These are phyloP conservation scores for Mirza zaza DNA, from an alignment of 2,113 vertebrate species.

Conservation along the genomic window DNA sequence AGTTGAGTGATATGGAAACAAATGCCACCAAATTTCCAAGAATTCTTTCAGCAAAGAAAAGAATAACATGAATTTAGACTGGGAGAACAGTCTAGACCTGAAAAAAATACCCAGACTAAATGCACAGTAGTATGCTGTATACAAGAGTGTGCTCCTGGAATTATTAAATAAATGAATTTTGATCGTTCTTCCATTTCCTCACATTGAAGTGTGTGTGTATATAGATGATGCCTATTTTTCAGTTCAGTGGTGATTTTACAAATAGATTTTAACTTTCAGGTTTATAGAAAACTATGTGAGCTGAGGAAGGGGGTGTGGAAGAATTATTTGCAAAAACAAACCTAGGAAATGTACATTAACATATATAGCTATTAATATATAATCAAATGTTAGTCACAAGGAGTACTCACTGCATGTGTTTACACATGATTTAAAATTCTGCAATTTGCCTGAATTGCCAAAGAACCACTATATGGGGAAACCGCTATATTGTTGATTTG, in stretches of 20 bases:
- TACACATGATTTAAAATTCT: background rate
- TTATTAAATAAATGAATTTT: background rate
- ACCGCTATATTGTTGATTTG: background rate
- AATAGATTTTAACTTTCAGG: background rate
- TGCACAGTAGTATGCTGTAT: background rate
- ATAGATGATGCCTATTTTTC: background rate
- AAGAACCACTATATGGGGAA: background rate
- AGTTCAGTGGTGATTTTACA: background rate
- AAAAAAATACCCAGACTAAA: background rate
- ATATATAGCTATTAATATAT: background rate
- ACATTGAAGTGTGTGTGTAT: background rate
- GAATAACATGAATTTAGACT: background rate
- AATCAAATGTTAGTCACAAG: background rate
- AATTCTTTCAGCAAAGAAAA: constrained; percentile 19
- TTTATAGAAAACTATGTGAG: background rate
- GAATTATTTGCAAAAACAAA: background rate
- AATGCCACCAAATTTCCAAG: background rate
- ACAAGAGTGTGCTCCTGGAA: background rate
- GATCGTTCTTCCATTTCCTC: background rate
- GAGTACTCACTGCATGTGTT: background rate
- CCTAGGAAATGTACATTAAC: background rate
- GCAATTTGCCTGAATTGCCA: background rate
- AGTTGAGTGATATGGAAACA: background rate
- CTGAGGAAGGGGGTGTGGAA: background rate
- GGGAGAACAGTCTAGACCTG: background rate